Base-by-base conservation (phyloP, 2,113 vertebrate genomes). In the Bothrops jararaca region DNA sequence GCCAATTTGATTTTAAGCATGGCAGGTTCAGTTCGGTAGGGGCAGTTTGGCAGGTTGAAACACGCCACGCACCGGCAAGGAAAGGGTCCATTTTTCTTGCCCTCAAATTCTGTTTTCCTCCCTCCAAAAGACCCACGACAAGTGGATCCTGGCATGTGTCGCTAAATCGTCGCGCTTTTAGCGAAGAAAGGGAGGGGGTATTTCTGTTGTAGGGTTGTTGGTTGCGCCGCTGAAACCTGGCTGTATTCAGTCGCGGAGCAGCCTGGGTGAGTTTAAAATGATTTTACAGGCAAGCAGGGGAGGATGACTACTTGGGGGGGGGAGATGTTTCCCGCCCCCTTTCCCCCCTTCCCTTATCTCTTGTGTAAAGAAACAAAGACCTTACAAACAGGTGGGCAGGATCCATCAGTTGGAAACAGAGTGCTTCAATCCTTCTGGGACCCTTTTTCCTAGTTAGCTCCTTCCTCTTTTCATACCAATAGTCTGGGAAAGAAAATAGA, bases 111-210 rank as follows among this genome's bases (percentile, higher is more conserved):
- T n/a, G 20, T 9, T 60, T 64, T 18, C 20, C 22, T 69, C 15
- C 1, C 48, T 15, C 1, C 23, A 24, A 50, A 57, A 39, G 11
- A 39, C 60, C 88, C 92, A 86, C 54, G 74, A 80, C 18, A 42
- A 80, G 74, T 90, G 92, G 88, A 90, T 86, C 54, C 10, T 29
- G 69, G 42, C 88, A 5, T 22, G 42, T 12, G 74, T 80, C 74
- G 20, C 7, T 20, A 13, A 50, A 48, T 45, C 11, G 0, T 39
- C 39, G 8, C 3, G 23, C n/a, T 39, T 74, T 24, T 34, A 29
- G 23, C 5, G 9, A 20, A 15, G 26, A 3, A 5, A 7, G 13
- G 6, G 22, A 0, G 2, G 9, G 15, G 3, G 74, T 10, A 4
- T 29, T 0, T 13, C 8, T 39, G 48, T 34, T 60, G 11, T 56